Base-by-base conservation (phyloP, 2,888 invertebrate species). In the Lissocephala sabroskyi region DNA sequence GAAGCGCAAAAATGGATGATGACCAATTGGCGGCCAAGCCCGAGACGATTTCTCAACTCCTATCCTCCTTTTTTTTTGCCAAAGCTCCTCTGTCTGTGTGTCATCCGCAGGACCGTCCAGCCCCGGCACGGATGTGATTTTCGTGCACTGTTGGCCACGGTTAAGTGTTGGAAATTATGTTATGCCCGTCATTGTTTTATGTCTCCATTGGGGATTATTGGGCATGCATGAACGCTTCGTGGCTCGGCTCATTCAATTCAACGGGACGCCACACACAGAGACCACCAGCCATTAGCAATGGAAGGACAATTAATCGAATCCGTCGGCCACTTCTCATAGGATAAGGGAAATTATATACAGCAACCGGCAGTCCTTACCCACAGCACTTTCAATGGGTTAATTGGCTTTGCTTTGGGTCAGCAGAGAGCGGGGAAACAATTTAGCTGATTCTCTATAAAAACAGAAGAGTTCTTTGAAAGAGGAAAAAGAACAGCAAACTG, bases 1-100 rank as follows among this genome's bases (percentile, higher is more conserved):
- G 70, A 80, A 75, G 81, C 75, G 74, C 67, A 70, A 80, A 80
- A 81, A 70, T 73, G 74, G 73, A 75, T 65, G 56, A 55, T n/a
- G n/a, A n/a, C n/a, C n/a, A n/a, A 17, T 6, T 5, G 10, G 11
- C 7, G 36, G 10, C 36, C 16, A 4, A 18, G 16, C 7, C 36
- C 10, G 16, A 41, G 28, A 41, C 11, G 28, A n/a, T 11, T 32
- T 32, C 30, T n/a, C n/a, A n/a, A n/a, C n/a, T n/a, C n/a, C n/a
- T n/a, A n/a, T n/a, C n/a, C n/a, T n/a, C n/a, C n/a, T n/a, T n/a
- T n/a, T n/a, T n/a, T n/a, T n/a, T n/a, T n/a, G n/a, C n/a, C n/a
- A n/a, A n/a, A n/a, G n/a, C 23, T 7, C 23, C 23, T 23, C 23
- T 23, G 23, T 23, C 23, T 23, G 4, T 32, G 32, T 32, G n/a